Evolutionary conservation across 2,797 vertebrate species (phyloP).

Genomic region (Gouania willdenowi): DNA sequence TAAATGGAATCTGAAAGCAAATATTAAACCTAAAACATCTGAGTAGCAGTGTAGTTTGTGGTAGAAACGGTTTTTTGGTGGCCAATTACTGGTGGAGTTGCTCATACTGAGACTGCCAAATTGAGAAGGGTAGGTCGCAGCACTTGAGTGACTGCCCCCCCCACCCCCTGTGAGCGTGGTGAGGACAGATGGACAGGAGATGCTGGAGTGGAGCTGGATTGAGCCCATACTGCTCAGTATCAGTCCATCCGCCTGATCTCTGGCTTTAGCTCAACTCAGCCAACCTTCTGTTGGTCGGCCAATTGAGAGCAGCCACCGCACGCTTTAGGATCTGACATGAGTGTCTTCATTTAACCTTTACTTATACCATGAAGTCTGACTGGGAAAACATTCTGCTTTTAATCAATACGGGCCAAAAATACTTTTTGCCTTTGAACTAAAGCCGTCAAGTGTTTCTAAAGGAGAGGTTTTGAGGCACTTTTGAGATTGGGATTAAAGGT

Average conservation of each 20-base stretch:
- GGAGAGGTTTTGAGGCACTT: constrained; percentile 7
- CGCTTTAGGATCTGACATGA: constrained; percentile 52
- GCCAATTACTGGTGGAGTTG: constrained; percentile 35
- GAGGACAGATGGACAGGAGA: constrained; percentile 71
- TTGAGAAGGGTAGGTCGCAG: constrained; percentile 49
- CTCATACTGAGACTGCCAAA: constrained; percentile 47
- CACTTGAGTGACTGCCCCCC: constrained; percentile 46
- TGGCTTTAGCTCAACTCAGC: constrained; percentile 57
- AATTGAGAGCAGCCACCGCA: constrained; percentile 38
- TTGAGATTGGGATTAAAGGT: constrained; percentile 1
- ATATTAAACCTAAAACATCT: constrained; percentile 10
- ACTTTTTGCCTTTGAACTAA: constrained; percentile 18
- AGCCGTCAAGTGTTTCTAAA: constrained; percentile 17
- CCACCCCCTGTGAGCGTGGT: constrained; percentile 26
- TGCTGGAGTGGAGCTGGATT: constrained; percentile 57
- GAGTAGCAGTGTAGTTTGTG: background rate
- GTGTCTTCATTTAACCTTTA: constrained; percentile 73
- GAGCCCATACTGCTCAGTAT: constrained; percentile 55
- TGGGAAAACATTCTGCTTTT: constrained; percentile 41
- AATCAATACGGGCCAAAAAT: constrained; percentile 25
- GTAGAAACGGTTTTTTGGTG: constrained; percentile 32
- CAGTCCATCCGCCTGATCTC: constrained; percentile 57
- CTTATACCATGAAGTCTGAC: constrained; percentile 43
- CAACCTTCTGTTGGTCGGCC: constrained; percentile 53
- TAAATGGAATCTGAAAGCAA: constrained; percentile 3